Percentiles rank a stretch among this genome's conserved stretches.
Conservation (phyloP, 2,888 invertebrate genomes). For the Campopleginae sp. region DNA sequence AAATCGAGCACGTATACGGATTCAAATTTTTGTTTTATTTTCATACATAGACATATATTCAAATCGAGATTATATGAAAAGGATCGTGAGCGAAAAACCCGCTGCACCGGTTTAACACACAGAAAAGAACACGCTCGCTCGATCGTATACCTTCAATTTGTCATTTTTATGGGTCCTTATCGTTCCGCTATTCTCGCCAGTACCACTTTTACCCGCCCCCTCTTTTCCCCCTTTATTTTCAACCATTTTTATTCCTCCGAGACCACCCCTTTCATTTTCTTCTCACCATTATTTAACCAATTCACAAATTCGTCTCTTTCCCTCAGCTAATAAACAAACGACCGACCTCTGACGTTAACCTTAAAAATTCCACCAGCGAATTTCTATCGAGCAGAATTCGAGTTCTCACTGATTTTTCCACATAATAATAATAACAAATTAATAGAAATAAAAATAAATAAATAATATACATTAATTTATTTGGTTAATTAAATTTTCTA, state of each 20-base stretch:
- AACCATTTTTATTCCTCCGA: slow-evolving; percentile 33
- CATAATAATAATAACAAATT: too few relatives aligned
- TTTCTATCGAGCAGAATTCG: too few relatives aligned
- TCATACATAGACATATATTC: not conserved
- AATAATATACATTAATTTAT: too few relatives aligned
- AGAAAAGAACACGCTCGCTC: slow-evolving; percentile 66
- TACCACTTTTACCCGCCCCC: slow-evolving; percentile 17
- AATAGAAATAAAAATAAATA: too few relatives aligned
- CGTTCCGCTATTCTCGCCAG: slow-evolving; percentile 65
- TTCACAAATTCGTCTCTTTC: slow-evolving; percentile 40
- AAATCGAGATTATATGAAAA: not conserved
- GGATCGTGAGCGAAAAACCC: slow-evolving; percentile 23
- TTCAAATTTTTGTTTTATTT: slow-evolving; percentile 30
- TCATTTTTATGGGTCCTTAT: slow-evolving; percentile 74
- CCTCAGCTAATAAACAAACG: not conserved
- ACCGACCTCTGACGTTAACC: not conserved
- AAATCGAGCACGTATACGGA: slow-evolving; percentile 58
- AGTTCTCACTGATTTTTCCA: too few relatives aligned
- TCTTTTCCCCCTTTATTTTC: slow-evolving; percentile 48
- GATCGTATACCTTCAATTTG: slow-evolving; percentile 76
- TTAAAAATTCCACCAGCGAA: not conserved
- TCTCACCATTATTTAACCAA: slow-evolving; percentile 28
- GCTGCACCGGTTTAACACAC: slow-evolving; percentile 25
- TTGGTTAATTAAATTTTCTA: too few relatives aligned
- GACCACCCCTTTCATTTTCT: not conserved